Conservation (phyloP, 2,113 vertebrate species). For the Synodontis membranacea region DNA sequence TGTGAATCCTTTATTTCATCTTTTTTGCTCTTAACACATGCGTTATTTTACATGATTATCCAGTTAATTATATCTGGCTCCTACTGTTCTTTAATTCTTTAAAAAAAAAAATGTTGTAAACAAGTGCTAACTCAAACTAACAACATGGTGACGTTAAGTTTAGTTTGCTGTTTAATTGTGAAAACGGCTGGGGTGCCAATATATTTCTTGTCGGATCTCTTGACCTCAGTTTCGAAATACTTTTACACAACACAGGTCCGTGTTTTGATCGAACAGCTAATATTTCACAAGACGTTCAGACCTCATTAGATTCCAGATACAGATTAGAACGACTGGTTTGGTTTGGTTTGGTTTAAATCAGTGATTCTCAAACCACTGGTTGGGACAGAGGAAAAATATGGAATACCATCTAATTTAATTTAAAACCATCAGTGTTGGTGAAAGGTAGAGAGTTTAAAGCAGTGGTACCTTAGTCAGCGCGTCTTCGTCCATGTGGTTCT, state of each 20-base stretch:
- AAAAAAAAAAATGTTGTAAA: no score
- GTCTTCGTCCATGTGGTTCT: constrained; percentile 97
- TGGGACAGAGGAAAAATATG: not conserved
- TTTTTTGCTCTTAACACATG: not conserved
- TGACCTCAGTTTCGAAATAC: not conserved
- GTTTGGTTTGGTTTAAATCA: not conserved
- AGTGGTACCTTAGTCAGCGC: constrained; percentile 89
- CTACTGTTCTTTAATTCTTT: not conserved
- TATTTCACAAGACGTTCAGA: not conserved
- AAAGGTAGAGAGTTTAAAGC: constrained; percentile 1
- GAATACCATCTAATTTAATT: not conserved
- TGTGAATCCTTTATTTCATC: not conserved
- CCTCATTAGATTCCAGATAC: not conserved
- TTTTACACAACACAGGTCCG: not conserved
- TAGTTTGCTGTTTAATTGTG: not conserved
- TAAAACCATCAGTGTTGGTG: not conserved
- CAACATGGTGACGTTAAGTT: not conserved
- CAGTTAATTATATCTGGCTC: not conserved
- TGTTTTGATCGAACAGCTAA: not conserved
- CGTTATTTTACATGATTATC: not conserved
- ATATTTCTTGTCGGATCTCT: not conserved
- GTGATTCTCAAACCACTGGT: not conserved
- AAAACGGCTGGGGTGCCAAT: not conserved
- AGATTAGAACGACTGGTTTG: not conserved
- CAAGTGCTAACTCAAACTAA: not conserved